Percentiles rank a stretch among this genome's conserved stretches.
Conservation (phyloP, 2,888 invertebrate species). For the Hyposoter didymator region DNA sequence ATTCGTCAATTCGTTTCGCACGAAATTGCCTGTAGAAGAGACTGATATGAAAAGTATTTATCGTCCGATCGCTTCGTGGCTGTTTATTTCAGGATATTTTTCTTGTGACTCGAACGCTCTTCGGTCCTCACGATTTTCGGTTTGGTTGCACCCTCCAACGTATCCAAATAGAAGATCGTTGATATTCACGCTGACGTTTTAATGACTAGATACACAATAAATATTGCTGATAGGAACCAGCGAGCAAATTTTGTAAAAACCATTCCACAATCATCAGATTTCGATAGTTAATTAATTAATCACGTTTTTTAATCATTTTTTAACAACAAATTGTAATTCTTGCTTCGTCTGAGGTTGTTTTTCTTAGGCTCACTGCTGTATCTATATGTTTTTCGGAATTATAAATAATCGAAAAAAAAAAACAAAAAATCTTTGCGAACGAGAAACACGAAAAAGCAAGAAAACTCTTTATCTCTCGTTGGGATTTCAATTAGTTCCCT, state of each 20-base stretch:
- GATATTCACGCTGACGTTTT: neutral
- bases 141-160: constrained; percentile 60
- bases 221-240: neutral
- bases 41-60: constrained; percentile 40
- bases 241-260: neutral
- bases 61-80: constrained; percentile 31
- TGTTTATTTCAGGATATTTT: constrained; percentile 83
- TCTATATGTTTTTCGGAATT: neutral
- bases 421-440: neutral
- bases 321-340: neutral
- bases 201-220: constrained; percentile 12
- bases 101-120: constrained; percentile 77
- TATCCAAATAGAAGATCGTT: constrained; percentile 62
- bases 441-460: neutral
- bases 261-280: neutral
- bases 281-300: neutral
- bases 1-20: neutral
- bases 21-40: constrained; percentile 30
- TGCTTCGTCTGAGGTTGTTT: neutral
- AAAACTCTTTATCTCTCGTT: neutral
- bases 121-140: constrained; percentile 70
- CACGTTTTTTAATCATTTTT: neutral
- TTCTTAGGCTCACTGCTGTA: neutral
- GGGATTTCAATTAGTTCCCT: neutral
- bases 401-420: neutral